phyloP scores from a whole-genome alignment of 2,113 vertebrate species.

The Mandrillus leucophaeus region DNA sequence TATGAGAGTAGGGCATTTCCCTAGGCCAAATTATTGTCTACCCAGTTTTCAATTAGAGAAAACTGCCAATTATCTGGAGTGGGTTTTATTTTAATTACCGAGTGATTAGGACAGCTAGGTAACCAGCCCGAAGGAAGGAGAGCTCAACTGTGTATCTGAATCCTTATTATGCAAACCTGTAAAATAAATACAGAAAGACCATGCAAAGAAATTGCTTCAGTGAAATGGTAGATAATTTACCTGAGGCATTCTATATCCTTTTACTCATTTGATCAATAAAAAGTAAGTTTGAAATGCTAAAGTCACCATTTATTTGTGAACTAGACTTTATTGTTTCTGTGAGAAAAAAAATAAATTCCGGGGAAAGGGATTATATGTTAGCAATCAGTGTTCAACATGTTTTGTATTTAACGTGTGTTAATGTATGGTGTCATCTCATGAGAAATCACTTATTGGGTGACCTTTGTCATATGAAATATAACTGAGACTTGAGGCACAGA shows the following conservation, averaged over 20 bases:
- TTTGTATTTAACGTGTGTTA: constrained; percentile 23
- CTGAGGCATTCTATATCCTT: constrained; percentile 27
- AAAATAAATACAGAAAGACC: constrained; percentile 55
- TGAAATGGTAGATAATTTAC: background rate
- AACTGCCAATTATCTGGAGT: constrained; percentile 80
- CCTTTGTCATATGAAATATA: background rate
- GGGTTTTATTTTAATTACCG: constrained; percentile 82
- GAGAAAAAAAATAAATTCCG: constrained; percentile 47
- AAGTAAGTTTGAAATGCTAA: constrained; percentile 28
- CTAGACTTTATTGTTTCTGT: background rate
- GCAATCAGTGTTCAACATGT: background rate
- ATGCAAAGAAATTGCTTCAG: background rate
- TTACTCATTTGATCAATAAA: constrained; percentile 51
- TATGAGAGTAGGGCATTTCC: constrained; percentile 69
- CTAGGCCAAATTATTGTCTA: constrained; percentile 80
- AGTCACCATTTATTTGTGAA: constrained; percentile 42
- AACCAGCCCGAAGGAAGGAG: constrained; percentile 71
- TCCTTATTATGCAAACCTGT: constrained; percentile 55
- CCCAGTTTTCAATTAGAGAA: constrained; percentile 81
- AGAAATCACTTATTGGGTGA: background rate
- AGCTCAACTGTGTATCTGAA: background rate
- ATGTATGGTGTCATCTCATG: background rate
- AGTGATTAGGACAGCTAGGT: constrained; percentile 76
- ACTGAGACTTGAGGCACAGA: background rate
- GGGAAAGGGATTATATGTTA: constrained; percentile 49